Conservation (phyloP, 2,113 vertebrate genomes). For the Petromus typicus region DNA sequence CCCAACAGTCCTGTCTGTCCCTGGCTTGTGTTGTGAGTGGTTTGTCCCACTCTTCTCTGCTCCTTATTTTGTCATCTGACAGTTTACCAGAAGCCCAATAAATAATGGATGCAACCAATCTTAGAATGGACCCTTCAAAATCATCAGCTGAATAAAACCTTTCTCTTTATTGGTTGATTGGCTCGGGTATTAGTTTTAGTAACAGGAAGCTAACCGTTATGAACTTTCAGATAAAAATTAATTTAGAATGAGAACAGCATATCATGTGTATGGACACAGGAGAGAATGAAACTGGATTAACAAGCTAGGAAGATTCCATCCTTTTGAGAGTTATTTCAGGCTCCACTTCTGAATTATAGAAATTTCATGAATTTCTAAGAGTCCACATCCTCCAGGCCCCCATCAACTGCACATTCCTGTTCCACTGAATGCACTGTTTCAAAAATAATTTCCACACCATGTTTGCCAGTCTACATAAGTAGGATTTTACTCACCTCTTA, state of each 20-base stretch:
- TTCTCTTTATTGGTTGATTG: not conserved
- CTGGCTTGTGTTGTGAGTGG: not conserved
- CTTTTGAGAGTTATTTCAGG: not conserved
- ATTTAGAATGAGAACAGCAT: not conserved
- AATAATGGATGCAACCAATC: not conserved
- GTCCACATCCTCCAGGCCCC: not conserved
- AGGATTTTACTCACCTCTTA: not conserved
- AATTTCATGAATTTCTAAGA: conserved; percentile 9
- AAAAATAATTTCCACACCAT: not conserved
- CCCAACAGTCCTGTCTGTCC: no score
- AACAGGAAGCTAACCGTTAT: not conserved
- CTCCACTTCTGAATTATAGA: not conserved
- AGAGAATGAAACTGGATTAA: not conserved
- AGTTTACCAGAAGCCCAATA: not conserved
- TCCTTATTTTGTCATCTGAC: not conserved
- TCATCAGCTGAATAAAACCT: not conserved
- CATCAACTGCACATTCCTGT: not conserved
- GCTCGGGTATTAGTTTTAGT: not conserved
- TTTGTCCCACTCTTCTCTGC: not conserved
- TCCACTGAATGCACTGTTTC: not conserved
- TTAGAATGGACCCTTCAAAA: not conserved
- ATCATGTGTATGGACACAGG: no score
- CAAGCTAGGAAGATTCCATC: not conserved
- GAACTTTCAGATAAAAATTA: not conserved
- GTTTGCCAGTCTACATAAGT: not conserved